Percentiles rank a stretch among this genome's conserved stretches.
Conservation (phyloP, 2,113 vertebrate genomes). For the Etia nguti region DNA sequence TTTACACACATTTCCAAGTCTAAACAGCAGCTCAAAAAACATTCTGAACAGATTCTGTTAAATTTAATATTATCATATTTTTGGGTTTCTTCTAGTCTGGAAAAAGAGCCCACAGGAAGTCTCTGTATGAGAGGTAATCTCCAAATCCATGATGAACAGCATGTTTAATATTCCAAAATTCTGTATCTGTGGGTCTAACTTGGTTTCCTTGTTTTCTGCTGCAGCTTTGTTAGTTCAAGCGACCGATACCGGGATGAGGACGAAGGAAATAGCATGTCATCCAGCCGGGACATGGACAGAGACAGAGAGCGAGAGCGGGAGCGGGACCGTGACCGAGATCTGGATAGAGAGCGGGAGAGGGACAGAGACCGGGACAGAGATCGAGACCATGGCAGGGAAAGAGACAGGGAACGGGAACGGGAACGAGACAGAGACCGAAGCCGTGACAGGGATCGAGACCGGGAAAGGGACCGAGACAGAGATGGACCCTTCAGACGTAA, state of each 20-base stretch:
- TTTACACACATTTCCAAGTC: neutral
- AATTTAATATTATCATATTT: neutral
- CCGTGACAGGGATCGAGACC: conserved; percentile 25
- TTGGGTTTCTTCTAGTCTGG: conserved; percentile 64
- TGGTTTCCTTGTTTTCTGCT: neutral
- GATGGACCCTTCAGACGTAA: conserved; percentile 79
- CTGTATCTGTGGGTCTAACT: neutral
- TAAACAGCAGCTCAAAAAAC: neutral
- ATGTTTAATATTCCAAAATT: neutral
- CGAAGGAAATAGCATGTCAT: conserved; percentile 27
- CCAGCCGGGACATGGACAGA: conserved; percentile 50
- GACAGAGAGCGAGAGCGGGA: conserved; percentile 44
- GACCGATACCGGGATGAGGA: conserved; percentile 76
- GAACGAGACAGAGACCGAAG: conserved; percentile 43
- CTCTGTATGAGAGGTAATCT: conserved; percentile 85
- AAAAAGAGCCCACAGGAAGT: conserved; percentile 83
- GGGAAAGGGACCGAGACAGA: conserved; percentile 44
- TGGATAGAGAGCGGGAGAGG: conserved; percentile 29
- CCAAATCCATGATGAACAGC: neutral
- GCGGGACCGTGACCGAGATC: conserved; percentile 1
- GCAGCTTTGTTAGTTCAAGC: conserved; percentile 83
- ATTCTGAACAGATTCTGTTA: neutral
- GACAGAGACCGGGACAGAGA: conserved; percentile 58
- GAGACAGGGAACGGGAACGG: conserved; percentile 15
- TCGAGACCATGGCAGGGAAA: conserved; percentile 50